Conservation (phyloP, 1,140 invertebrate species). For the Drosophila punjabiensis region DNA sequence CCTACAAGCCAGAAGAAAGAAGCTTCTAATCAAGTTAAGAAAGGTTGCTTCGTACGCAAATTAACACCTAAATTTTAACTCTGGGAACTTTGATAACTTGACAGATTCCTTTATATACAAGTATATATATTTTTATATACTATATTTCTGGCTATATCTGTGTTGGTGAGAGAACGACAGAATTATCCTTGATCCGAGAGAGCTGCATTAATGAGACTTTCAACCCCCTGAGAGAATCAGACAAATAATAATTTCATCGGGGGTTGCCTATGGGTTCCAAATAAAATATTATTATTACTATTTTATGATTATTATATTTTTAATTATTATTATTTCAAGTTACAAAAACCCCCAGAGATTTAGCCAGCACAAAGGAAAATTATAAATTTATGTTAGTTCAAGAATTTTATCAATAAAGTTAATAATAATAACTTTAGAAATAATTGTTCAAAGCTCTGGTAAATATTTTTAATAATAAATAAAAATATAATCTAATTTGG, state of each 20-base stretch:
- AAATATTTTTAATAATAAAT: not conserved
- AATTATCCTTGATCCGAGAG: slow-evolving; percentile 8
- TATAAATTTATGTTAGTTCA: not conserved
- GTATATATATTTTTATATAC: not conserved
- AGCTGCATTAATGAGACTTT: slow-evolving; percentile 62
- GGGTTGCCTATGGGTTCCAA: slow-evolving; percentile 18
- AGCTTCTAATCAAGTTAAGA: not conserved
- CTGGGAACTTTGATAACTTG: slow-evolving; percentile 24
- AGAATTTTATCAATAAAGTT: not conserved
- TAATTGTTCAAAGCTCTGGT: too few species aligned
- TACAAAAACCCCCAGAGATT: not conserved
- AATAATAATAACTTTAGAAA: not conserved
- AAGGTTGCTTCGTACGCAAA: not conserved
- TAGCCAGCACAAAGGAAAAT: not conserved
- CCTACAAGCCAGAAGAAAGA: not conserved
- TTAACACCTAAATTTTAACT: not conserved
- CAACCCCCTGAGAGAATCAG: slow-evolving; percentile 47
- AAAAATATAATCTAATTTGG: too few species aligned
- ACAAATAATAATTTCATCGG: slow-evolving; percentile 14
- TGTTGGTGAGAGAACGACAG: slow-evolving; percentile 2
- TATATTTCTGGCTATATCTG: slow-evolving; percentile 5
- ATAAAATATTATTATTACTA: slow-evolving; percentile 23
- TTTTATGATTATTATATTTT: slow-evolving; percentile 42
- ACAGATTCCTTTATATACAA: slow-evolving; percentile 9
- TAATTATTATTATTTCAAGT: slow-evolving; percentile 39